phyloP scores from a whole-genome alignment of 2,797 vertebrate species.

The Coendou prehensilis region DNA sequence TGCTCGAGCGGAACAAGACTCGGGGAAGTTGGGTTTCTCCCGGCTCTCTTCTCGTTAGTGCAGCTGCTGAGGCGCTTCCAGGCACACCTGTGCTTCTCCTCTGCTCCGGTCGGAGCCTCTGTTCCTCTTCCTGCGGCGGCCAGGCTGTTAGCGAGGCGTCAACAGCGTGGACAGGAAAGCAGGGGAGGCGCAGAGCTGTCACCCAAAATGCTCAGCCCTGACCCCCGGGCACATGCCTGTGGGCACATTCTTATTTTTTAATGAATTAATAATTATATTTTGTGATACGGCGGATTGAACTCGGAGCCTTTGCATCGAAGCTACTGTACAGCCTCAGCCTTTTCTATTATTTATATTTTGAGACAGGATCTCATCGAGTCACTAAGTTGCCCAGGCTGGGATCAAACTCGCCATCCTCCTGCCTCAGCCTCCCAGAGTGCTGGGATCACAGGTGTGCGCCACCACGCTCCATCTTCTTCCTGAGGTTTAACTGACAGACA shows the following conservation, averaged over 20 bases:
- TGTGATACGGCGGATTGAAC: not conserved
- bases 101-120: not conserved
- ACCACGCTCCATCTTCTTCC: too few relatives aligned
- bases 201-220: not conserved
- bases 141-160: too few relatives aligned
- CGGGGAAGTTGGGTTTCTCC: constrained; percentile 1
- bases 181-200: not conserved
- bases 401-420: not conserved
- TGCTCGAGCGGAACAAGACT: not conserved
- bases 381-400: not conserved
- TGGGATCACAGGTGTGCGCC: not conserved
- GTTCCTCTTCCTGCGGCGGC: too few relatives aligned
- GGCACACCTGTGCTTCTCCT: too few relatives aligned
- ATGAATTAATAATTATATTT: not conserved
- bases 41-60: not conserved
- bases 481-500: not conserved
- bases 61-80: not conserved
- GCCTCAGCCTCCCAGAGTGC: not conserved
- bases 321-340: not conserved
- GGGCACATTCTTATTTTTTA: not conserved
- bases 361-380: not conserved
- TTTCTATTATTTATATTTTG: not conserved
- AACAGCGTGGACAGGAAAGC: not conserved
- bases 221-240: not conserved
- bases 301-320: not conserved